Conservation (phyloP, 2,888 invertebrate genomes). For the Drosophila borborema region DNA sequence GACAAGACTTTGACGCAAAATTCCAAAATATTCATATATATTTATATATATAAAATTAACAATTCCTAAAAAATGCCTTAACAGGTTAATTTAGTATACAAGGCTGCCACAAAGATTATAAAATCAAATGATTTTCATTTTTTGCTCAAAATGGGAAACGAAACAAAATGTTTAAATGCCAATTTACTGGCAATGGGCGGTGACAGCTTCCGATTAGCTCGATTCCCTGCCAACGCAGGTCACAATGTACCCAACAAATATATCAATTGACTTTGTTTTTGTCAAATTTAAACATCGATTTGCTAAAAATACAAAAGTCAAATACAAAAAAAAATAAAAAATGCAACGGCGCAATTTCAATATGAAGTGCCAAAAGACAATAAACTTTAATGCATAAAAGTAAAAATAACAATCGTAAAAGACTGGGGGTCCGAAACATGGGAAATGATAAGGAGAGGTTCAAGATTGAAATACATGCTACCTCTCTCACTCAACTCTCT, state of each 20-base stretch:
- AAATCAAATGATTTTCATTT: not conserved
- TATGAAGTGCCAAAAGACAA: conserved; percentile 62
- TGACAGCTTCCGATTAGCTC: conserved; percentile 51
- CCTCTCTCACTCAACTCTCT: not conserved
- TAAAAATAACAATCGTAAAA: conserved; percentile 51
- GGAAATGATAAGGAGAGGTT: conserved; percentile 65
- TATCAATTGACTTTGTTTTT: conserved; percentile 18
- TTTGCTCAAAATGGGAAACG: conserved; percentile 3
- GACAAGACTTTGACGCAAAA: conserved; percentile 46
- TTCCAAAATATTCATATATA: not conserved
- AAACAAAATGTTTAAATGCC: conserved; percentile 38
- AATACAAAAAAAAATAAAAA: conserved; percentile 13
- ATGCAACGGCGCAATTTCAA: conserved; percentile 68
- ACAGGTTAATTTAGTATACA: not conserved
- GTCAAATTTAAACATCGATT: conserved; percentile 34
- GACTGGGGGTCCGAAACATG: conserved; percentile 21
- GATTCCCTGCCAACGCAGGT: conserved; percentile 37
- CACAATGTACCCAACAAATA: conserved; percentile 18
- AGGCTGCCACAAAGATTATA: not conserved
- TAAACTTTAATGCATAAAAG: conserved; percentile 55
- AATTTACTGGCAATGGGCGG: conserved; percentile 45
- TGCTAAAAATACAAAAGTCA: conserved; percentile 16
- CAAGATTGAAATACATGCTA: conserved; percentile 48
- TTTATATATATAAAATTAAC: not conserved
- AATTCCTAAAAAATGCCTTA: not conserved